Base-by-base conservation (phyloP, 2,888 invertebrate genomes). In the Bursaphelenchus okinawaensis region DNA sequence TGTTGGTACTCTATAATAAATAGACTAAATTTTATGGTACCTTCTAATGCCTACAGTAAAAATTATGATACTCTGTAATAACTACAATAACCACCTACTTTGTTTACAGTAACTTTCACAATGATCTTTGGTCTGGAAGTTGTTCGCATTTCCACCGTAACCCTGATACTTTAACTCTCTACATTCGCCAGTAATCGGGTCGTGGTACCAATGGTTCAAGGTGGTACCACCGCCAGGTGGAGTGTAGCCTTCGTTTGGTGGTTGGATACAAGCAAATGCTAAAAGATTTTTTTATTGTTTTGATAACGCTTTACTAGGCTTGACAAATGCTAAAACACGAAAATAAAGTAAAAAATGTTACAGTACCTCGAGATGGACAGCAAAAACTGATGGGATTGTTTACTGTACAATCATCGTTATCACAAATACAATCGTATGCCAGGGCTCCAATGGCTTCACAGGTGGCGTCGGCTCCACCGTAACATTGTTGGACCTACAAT, bases 21-120 rank as follows among this genome's bases (percentile, higher is more conserved):
- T n/a, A n/a, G n/a, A n/a, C n/a, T n/a, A n/a, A n/a, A n/a, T n/a
- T n/a, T n/a, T n/a, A n/a, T n/a, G n/a, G n/a, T n/a, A n/a, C n/a
- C n/a, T n/a, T n/a, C n/a, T n/a, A n/a, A n/a, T n/a, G n/a, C n/a
- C n/a, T n/a, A n/a, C n/a, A n/a, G n/a, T n/a, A n/a, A n/a, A n/a
- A n/a, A n/a, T n/a, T n/a, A n/a, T 27, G 54, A 20, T 56, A 16
- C 8, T 1, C 27, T 19, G 12, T 60, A 68, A 68, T 12, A 61
- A 16, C 6, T 4, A 20, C 31, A 22, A 31, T 12, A 12, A 19
- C 8, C 29, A 71, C 78, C 73, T 66, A 82, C 82, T 79, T 55
- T 79, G 77, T 72, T 80, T 79, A 68, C 82, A 82, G 70, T 82
- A 82, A 24, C 77, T 77, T 61, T 82, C 79, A 69, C 82, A 82